Conservation (phyloP, 2,797 vertebrate species). For the Poeciliopsis paucimaculata region DNA sequence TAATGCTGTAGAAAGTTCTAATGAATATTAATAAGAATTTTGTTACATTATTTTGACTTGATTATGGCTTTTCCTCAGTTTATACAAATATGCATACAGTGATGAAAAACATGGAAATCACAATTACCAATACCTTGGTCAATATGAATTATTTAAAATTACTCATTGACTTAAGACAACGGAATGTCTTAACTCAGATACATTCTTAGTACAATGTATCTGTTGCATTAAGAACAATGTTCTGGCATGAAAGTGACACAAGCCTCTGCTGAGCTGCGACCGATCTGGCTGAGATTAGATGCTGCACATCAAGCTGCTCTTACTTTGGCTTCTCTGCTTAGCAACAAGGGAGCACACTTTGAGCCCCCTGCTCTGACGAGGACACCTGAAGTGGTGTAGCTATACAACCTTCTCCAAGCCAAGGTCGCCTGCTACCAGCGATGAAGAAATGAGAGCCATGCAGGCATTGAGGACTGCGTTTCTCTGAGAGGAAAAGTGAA, state of each 20-base stretch:
- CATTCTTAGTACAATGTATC: no score
- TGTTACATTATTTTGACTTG: not conserved
- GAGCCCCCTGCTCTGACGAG: constrained; percentile 8
- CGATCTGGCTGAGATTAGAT: not conserved
- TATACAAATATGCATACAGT: not conserved
- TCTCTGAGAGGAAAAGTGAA: constrained; percentile 50
- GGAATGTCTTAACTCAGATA: no score
- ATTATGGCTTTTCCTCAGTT: not conserved
- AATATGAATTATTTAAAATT: not conserved
- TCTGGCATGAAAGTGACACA: not conserved
- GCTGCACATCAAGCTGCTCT: constrained; percentile 23
- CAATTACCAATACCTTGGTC: not conserved
- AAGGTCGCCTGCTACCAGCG: constrained; percentile 41
- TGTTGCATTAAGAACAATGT: not conserved
- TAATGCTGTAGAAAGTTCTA: no score
- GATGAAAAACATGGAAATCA: not conserved
- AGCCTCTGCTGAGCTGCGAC: not conserved
- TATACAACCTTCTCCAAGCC: constrained; percentile 55
- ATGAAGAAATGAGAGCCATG: constrained; percentile 12
- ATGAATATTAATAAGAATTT: no score
- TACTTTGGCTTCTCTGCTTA: not conserved
- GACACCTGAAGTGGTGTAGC: constrained; percentile 56
- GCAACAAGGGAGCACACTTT: not conserved
- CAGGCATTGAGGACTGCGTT: constrained; percentile 60
- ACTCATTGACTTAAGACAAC: no score